A percentile compares a stretch with the other conserved stretches of the same genome.
Evolutionary conservation across 1,140 invertebrate species (phyloP).

Genomic region (Homalodisca vitripennis): DNA sequence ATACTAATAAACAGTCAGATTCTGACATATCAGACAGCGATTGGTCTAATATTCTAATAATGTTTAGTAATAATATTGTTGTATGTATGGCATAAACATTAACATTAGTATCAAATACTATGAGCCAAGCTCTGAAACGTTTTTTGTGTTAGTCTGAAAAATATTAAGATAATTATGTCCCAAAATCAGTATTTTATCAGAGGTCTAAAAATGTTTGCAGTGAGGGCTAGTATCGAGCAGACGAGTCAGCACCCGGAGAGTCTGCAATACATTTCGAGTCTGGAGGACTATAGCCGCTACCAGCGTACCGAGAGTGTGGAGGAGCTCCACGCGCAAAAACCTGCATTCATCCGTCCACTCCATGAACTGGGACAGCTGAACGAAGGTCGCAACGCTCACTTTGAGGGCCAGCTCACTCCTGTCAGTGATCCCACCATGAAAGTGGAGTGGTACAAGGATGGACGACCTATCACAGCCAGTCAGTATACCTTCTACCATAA

Average conservation of each 20-base stretch:
- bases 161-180: too few species aligned
- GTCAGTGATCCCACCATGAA: conserved; percentile 96
- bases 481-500: conserved; percentile 39
- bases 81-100: too few species aligned
- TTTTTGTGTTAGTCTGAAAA: too few species aligned
- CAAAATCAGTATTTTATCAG: too few species aligned
- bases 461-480: conserved; percentile 87
- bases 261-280: conserved; percentile 85
- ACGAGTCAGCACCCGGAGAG: conserved; percentile 92
- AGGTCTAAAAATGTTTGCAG: too few species aligned
- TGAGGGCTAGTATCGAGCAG: conserved; percentile 78
- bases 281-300: conserved; percentile 90
- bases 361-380: conserved; percentile 83
- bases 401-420: conserved; percentile 92
- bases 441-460: conserved; percentile 99
- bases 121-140: too few species aligned
- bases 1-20: too few species aligned
- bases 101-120: too few species aligned
- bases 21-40: too few species aligned
- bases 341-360: conserved; percentile 86
- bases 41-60: too few species aligned
- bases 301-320: conserved; percentile 80
- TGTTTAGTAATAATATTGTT: too few species aligned
- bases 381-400: conserved; percentile 90
- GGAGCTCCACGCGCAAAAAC: conserved; percentile 72